Percentiles rank a stretch among this genome's conserved stretches.
Conservation (phyloP, 2,888 invertebrate genomes). For the Microctonus aethiopoides region DNA sequence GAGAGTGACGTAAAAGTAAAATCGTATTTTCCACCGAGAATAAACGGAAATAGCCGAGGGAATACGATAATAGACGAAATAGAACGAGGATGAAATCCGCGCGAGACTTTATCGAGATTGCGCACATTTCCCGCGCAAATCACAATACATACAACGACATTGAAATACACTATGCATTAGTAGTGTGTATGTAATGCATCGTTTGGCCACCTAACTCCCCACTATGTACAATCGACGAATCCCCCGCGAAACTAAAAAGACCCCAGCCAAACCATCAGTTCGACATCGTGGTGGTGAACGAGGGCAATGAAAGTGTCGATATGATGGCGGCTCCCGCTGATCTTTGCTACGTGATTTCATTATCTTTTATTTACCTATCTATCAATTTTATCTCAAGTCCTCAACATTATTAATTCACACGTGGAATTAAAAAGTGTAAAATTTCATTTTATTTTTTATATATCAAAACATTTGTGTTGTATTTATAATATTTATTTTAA, state of each 20-base stretch:
- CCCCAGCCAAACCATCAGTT: slow-evolving; percentile 64
- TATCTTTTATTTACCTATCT: neutral
- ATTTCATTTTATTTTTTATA: neutral
- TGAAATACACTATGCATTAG: slow-evolving; percentile 1
- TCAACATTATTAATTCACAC: neutral
- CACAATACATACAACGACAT: slow-evolving; percentile 40
- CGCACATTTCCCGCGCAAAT: slow-evolving; percentile 58
- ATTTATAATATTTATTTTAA: neutral
- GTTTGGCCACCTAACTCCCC: slow-evolving; percentile 29
- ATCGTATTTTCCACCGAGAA: neutral
- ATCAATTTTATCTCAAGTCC: neutral
- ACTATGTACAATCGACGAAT: slow-evolving; percentile 41
- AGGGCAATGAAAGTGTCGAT: slow-evolving; percentile 51
- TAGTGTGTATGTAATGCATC: no score
- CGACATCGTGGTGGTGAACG: slow-evolving; percentile 62
- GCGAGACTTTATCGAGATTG: slow-evolving; percentile 35
- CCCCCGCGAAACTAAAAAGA: slow-evolving; percentile 62
- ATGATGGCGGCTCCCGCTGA: slow-evolving; percentile 15
- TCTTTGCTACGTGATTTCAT: slow-evolving; percentile 11
- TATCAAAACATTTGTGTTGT: no score
- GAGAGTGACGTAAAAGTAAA: neutral
- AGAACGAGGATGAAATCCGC: slow-evolving; percentile 7
- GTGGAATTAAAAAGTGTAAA: neutral
- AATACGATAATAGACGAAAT: slow-evolving; percentile 15
- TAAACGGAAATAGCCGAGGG: slow-evolving; percentile 3